A percentile compares a stretch with the other conserved stretches of the same genome.
Conservation (phyloP, 1,140 invertebrate species). For the Acyrthosiphon pisum region DNA sequence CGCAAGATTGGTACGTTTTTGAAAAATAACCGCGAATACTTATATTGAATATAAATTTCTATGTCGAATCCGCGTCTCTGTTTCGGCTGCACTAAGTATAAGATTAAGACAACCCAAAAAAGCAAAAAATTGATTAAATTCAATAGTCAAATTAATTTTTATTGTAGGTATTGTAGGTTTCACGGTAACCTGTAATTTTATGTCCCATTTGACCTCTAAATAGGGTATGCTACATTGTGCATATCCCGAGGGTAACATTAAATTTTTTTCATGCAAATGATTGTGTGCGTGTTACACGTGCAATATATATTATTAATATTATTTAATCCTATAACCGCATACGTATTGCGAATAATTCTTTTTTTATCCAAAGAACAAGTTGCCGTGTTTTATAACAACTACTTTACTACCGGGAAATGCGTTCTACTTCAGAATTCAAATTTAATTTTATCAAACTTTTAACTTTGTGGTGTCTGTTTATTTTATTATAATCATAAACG, state of each 20-base stretch:
- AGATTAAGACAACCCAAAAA: background rate
- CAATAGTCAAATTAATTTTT: background rate
- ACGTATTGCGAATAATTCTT: background rate
- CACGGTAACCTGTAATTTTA: background rate
- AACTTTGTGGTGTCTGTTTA: background rate
- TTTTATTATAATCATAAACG: too few species aligned
- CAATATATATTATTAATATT: background rate
- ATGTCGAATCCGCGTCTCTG: background rate
- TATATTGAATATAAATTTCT: background rate
- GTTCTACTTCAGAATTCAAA: background rate
- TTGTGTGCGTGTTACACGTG: background rate
- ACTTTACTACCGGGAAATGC: background rate
- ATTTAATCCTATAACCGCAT: background rate
- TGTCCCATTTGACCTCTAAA: slow-evolving; percentile 26
- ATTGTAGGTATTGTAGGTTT: slow-evolving; percentile 11
- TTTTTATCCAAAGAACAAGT: background rate
- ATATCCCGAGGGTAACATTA: slow-evolving; percentile 11
- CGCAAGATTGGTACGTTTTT: background rate
- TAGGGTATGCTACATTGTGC: background rate
- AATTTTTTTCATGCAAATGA: slow-evolving; percentile 3
- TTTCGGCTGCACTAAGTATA: background rate
- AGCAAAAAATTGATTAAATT: background rate
- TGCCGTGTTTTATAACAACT: background rate
- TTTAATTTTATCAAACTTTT: background rate
- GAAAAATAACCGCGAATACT: background rate